Conservation (phyloP, 2,113 vertebrate species). For the Lampris megalopsis region DNA sequence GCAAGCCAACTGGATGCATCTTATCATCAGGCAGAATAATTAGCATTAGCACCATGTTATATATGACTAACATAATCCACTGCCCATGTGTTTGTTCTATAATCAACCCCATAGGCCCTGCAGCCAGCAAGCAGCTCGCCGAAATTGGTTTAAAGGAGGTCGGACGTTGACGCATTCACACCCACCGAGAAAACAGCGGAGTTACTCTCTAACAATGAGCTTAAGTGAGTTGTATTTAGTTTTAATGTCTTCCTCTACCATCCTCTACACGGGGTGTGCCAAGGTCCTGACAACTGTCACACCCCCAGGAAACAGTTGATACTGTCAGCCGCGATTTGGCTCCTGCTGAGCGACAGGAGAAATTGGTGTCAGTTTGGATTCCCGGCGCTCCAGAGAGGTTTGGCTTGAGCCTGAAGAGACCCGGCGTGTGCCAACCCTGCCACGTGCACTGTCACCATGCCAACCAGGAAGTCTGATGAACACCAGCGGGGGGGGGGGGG, state of each 20-base stretch:
- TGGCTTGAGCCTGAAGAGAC: constrained; percentile 50
- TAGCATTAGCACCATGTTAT: too few relatives aligned
- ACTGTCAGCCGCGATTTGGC: constrained; percentile 55
- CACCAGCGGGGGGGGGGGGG: neutral
- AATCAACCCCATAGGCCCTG: too few relatives aligned
- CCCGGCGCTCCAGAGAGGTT: constrained; percentile 24
- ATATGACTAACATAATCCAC: too few relatives aligned
- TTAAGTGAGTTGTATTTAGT: neutral
- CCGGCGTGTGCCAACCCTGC: constrained; percentile 28
- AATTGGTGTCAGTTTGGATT: constrained; percentile 54
- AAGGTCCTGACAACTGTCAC: constrained; percentile 37
- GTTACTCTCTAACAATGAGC: neutral
- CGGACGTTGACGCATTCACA: too few relatives aligned
- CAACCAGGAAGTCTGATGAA: constrained; percentile 21
- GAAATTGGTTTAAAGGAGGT: too few relatives aligned
- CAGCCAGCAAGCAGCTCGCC: too few relatives aligned
- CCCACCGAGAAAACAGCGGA: too few relatives aligned
- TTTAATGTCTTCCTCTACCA: constrained; percentile 28
- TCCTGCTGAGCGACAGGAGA: constrained; percentile 49
- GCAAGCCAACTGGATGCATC: too few relatives aligned
- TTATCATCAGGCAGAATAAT: too few relatives aligned
- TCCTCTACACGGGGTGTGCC: neutral
- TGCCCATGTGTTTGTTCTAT: too few relatives aligned
- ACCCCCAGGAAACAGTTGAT: constrained; percentile 55
- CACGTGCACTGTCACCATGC: constrained; percentile 8